Evolutionary conservation across 2,797 vertebrate genomes (phyloP), one percentile per base, ranked within the genome.

Genomic region (Buphagus erythrorhynchus): DNA sequence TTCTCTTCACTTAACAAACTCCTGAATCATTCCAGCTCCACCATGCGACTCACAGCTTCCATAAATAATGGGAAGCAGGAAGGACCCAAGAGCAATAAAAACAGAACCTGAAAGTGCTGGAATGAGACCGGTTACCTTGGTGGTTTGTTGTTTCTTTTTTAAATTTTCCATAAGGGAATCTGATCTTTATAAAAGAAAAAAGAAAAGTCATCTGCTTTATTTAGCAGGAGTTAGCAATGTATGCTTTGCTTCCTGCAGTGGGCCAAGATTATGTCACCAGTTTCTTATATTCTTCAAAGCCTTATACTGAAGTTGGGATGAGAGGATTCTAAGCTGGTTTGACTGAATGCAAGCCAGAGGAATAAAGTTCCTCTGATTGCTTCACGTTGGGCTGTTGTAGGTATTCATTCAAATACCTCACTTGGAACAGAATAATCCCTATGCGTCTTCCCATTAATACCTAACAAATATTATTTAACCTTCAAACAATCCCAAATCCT

Each of bases 1-100:
- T 96, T 96, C 94, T 93, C 85, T 92, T 92, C 1, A 6, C 86
- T 96, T 58, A 85, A 93, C 92, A 95, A 93, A 96, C 73, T 77
- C 86, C 75, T 93, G 96, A 97, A 97, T 97, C 87, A 72, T 93
- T 97, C 91, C 94, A 90, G 61, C 73, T 91, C 80, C 69, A 81
- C 81, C 91, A 93, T 68, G 93, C 61, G 54, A 95, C 86, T 96
- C 33, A 74, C 3, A 81, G 73, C 87, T 97, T 96, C 96, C 81
- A 85, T 90, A 96, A 96, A 95, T 62, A 66, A 96, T 91, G 88
- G 59, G 82, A 95, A 90, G 92, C 77, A 95, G 81, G 79, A 93
- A 73, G 75, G 77, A 95, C 79, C 63, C 7, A 68, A 96, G 59
- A 81, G 68, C 48, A 96, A 97, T 94, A 93, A 96, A 96, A 98